These are phyloP conservation scores for Actinostola sp. DNA, from an alignment of 92 coral and sea anemone genomes.

Conservation along the genomic window DNA sequence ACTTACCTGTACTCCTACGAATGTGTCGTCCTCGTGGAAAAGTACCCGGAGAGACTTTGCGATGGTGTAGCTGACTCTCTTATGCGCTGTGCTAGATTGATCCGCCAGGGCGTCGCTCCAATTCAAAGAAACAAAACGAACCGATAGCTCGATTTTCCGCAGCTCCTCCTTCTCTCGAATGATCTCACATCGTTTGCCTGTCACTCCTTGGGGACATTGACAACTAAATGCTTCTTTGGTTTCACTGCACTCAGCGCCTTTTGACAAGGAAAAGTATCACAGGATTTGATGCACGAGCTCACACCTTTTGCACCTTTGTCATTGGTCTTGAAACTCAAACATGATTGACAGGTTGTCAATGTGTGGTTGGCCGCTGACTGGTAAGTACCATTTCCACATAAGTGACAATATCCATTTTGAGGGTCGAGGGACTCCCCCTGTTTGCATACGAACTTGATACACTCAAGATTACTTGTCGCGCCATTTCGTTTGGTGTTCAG, in stretches of 20 bases:
- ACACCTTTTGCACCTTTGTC: constrained; percentile 22
- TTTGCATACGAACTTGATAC: constrained; percentile 28
- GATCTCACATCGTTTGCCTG: constrained; percentile 32
- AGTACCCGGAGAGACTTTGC: constrained; percentile 34
- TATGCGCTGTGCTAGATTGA: constrained; percentile 10
- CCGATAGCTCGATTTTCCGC: constrained; percentile 25
- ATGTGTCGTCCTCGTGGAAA: constrained; percentile 27
- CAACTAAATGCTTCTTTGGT: constrained; percentile 8
- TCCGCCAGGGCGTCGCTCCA: constrained; percentile 50
- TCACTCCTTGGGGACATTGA: constrained; percentile 26
- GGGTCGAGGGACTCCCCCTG: constrained; percentile 48
- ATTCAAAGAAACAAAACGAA: constrained; percentile 40
- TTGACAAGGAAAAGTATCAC: constrained; percentile 32
- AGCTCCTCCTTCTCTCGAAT: constrained; percentile 12
- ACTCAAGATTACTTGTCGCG: constrained; percentile 34
- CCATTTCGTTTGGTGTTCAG: constrained; percentile 20
- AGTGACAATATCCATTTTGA: constrained; percentile 5
- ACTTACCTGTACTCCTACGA: constrained; percentile 34
- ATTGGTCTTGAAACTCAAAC: constrained; percentile 37
- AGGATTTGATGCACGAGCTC: constrained; percentile 23
- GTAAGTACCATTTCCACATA: constrained; percentile 52
- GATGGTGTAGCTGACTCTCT: constrained; percentile 18
- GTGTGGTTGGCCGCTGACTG: constrained; percentile 50
- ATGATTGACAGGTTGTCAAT: constrained; percentile 22
- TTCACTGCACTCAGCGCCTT: constrained; percentile 34